Conservation (phyloP, 1,140 invertebrate genomes). For the Meloidogyne floridensis region DNA sequence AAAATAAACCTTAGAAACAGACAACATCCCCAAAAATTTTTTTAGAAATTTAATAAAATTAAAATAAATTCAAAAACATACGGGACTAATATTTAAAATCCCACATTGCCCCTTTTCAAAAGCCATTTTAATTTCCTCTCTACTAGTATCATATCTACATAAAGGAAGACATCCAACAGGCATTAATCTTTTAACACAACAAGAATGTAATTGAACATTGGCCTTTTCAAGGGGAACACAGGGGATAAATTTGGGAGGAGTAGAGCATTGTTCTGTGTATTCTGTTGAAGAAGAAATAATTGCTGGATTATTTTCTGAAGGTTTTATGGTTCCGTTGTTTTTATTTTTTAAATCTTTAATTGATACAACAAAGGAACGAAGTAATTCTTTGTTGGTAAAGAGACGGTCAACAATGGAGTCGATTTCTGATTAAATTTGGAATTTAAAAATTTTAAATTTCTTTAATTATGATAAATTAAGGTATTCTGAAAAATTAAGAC, state of each 20-base stretch:
- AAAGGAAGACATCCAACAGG: constrained; percentile 43
- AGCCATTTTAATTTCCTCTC: constrained; percentile 50
- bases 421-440: constrained; percentile 31
- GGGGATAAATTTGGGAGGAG: constrained; percentile 46
- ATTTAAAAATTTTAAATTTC: neutral
- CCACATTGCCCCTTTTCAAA: constrained; percentile 55
- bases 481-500: too few species aligned
- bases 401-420: constrained; percentile 41
- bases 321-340: constrained; percentile 15
- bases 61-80: neutral
- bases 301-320: neutral
- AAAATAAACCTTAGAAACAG: too few species aligned
- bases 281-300: neutral
- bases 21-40: too few species aligned
- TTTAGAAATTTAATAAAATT: too few species aligned
- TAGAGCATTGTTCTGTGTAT: constrained; percentile 32
- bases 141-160: constrained; percentile 52
- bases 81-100: constrained; percentile 50
- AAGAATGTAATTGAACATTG: constrained; percentile 34
- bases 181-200: constrained; percentile 48
- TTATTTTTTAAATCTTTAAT: constrained; percentile 33
- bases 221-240: constrained; percentile 44
- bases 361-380: constrained; percentile 37
- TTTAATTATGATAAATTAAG: neutral
- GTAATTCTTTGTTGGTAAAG: constrained; percentile 35